Base-by-base conservation (phyloP, 2,888 invertebrate species). In the Oeneis ivallda region DNA sequence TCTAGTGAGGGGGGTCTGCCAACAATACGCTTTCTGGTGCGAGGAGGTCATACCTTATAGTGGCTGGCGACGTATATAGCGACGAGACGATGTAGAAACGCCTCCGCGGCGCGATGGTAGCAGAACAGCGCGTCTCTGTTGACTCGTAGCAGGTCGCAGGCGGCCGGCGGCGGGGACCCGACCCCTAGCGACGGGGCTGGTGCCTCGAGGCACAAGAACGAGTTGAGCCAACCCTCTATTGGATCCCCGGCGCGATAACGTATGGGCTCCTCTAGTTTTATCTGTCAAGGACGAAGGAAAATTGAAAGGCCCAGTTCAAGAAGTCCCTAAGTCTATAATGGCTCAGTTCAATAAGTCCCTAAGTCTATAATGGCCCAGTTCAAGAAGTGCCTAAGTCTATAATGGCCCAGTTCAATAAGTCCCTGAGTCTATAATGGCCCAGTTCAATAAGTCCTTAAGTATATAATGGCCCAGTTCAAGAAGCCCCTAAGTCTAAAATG, bases 21-120 rank as follows among this genome's bases (percentile, higher is more conserved):
- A n/a, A n/a, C n/a, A n/a, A n/a, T n/a, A n/a, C n/a, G n/a, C n/a
- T n/a, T n/a, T n/a, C n/a, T n/a, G n/a, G n/a, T n/a, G n/a, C n/a
- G n/a, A n/a, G n/a, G n/a, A n/a, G n/a, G n/a, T n/a, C 72, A 77
- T 78, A 94, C 96, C 93, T 99, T 99, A 84, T 99, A 99, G 92
- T 99, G 99, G 7, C 99, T 99, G 0, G 99, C 95, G 0, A 99
- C 99, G 82, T 98, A 99, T 52, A 99, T 94, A 13, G 98, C 94
- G 72, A 99, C 97, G 10, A 99, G 83, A 67, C 97, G 93, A 76
- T 99, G 98, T 10, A 99, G 92, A 85, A 99, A 99, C 2, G 95
- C 94, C 86, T 98, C 98, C 0, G 97, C 96, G 0, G 98, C 98
- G 79, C 96, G 96, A 81, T 99, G 98, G 84, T 98, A 99, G 64